These are phyloP conservation scores for Pipistrellus nathusii DNA, from an alignment of 2,797 vertebrate genomes.

Conservation along the genomic window DNA sequence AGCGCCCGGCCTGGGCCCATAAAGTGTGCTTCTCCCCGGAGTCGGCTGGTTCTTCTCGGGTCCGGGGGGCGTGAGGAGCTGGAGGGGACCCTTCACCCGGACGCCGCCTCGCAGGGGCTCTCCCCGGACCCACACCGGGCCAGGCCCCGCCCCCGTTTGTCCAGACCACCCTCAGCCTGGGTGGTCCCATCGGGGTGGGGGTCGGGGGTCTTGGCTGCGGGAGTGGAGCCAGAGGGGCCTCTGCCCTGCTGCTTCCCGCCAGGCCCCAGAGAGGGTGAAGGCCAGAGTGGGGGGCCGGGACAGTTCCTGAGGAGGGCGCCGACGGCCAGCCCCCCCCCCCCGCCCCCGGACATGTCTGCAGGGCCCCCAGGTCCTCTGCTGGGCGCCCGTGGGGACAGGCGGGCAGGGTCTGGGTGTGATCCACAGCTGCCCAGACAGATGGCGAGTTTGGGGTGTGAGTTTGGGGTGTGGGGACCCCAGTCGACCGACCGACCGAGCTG, in stretches of 20 bases:
- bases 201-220: background rate
- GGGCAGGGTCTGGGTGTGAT: background rate
- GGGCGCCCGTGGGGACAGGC: accelerated
- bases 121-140: too few relatives aligned
- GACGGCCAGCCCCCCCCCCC: background rate
- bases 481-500: too few relatives aligned
- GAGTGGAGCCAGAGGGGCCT: too few relatives aligned
- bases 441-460: accelerated
- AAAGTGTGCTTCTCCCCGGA: too few relatives aligned
- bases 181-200: too few relatives aligned
- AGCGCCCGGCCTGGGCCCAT: too few relatives aligned
- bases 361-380: background rate
- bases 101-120: too few relatives aligned
- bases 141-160: background rate
- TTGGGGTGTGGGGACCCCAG: background rate
- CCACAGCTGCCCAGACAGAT: background rate
- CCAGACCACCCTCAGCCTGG: background rate
- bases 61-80: too few relatives aligned
- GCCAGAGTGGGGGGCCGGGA: too few relatives aligned
- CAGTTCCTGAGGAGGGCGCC: background rate
- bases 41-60: too few relatives aligned
- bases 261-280: background rate
- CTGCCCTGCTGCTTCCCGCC: too few relatives aligned
- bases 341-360: background rate
- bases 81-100: too few relatives aligned